phyloP scores from a whole-genome alignment of 2,113 vertebrate species.

The Leucopsar rothschildi region DNA sequence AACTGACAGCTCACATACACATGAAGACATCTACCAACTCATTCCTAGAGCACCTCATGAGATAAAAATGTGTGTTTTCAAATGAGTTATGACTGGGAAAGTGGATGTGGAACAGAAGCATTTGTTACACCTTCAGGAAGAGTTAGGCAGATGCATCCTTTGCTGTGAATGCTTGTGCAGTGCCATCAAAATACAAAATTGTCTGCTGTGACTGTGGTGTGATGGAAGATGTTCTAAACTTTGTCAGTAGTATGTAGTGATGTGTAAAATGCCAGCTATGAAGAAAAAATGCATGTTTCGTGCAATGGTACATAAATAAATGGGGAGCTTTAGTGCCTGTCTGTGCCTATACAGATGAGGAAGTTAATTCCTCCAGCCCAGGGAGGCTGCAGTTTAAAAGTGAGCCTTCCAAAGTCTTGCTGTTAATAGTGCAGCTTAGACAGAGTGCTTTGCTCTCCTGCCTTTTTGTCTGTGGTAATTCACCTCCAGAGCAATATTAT shows the following conservation, averaged over 20 bases:
- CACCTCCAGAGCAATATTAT: constrained; percentile 29
- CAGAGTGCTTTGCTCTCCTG: not conserved
- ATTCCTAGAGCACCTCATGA: not conserved
- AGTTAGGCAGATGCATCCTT: not conserved
- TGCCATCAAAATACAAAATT: not conserved
- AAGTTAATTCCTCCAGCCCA: not conserved
- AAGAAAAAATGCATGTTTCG: not conserved
- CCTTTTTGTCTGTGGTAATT: constrained; percentile 39
- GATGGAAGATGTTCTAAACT: not conserved
- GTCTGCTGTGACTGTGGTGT: not conserved
- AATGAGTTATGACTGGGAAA: not conserved
- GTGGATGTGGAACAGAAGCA: not conserved
- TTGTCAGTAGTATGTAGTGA: not conserved
- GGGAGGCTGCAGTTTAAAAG: not conserved
- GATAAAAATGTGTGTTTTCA: not conserved
- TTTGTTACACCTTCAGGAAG: not conserved
- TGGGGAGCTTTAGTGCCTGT: not conserved
- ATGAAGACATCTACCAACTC: not conserved
- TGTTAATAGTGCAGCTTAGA: constrained; percentile 3
- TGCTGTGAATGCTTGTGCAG: not conserved
- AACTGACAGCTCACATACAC: not conserved
- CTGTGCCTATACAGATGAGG: not conserved
- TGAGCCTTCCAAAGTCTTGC: not conserved
- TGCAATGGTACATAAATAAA: not conserved
- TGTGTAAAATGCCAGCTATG: not conserved